These are phyloP conservation scores for Vimba vimba DNA, from an alignment of 2,113 vertebrate genomes.

Conservation along the genomic window DNA sequence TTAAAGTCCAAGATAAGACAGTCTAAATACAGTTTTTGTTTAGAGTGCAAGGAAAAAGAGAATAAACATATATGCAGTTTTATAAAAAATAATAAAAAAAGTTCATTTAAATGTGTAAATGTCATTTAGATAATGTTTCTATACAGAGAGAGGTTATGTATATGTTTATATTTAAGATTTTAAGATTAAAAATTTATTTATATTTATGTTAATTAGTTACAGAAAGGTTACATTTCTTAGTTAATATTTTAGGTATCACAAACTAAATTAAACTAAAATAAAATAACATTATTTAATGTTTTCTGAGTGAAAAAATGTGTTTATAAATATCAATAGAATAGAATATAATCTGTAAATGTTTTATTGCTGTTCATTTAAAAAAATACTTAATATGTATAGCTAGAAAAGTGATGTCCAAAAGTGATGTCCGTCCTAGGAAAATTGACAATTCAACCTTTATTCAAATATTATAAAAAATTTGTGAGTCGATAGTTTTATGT, in stretches of 20 bases:
- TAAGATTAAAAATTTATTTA: no score
- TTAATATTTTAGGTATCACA: not conserved
- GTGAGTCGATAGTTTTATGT: no score
- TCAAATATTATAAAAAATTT: no score
- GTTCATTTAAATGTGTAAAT: not conserved
- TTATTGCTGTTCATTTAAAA: not conserved
- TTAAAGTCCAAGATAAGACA: not conserved
- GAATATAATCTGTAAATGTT: no score
- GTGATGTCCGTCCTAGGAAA: no score
- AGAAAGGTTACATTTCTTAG: not conserved
- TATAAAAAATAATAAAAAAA: no score
- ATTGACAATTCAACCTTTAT: no score
- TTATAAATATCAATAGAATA: no score
- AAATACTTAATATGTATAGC: not conserved
- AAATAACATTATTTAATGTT: not conserved
- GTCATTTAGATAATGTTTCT: no score
- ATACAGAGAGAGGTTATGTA: no score
- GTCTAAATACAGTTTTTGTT: not conserved
- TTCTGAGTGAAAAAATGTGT: not conserved
- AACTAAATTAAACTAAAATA: not conserved
- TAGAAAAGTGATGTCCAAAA: no score
- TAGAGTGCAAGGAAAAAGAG: not conserved
- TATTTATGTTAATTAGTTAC: not conserved
- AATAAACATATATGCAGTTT: not conserved
- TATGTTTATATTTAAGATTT: no score